A percentile compares a stretch with the other conserved stretches of the same genome.
Conservation (phyloP, 2,888 invertebrate genomes). For the Cyclophora punctaria region DNA sequence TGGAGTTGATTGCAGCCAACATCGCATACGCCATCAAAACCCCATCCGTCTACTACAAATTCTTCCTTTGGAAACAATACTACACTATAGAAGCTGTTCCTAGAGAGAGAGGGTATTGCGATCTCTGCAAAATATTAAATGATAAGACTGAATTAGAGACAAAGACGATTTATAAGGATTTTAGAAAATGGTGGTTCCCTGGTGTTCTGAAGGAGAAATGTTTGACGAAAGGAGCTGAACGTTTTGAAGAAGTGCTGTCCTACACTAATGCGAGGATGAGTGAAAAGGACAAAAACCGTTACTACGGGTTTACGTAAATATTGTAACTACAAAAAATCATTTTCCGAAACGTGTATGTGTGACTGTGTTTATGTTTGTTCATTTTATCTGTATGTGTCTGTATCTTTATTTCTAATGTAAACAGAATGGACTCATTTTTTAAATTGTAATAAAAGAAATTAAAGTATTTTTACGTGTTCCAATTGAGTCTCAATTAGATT, state of each 20-base stretch:
- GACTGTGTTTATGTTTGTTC: no score
- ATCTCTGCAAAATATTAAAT: constrained; percentile 44
- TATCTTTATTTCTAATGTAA: no score
- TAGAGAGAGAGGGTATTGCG: constrained; percentile 36
- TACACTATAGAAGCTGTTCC: constrained; percentile 36
- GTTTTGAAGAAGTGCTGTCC: constrained; percentile 20
- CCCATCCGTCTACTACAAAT: constrained; percentile 32
- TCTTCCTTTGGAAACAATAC: constrained; percentile 41
- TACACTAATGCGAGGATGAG: constrained; percentile 21
- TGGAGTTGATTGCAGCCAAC: constrained; percentile 33
- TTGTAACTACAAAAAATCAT: no score
- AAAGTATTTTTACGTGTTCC: no score
- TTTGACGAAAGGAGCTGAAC: constrained; percentile 31
- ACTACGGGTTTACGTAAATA: no score
- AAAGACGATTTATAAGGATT: constrained; percentile 26
- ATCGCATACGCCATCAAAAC: constrained; percentile 35
- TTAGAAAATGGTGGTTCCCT: constrained; percentile 54
- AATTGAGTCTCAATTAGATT: no score
- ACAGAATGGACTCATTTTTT: no score
- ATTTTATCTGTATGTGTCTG: no score
- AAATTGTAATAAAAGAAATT: no score
- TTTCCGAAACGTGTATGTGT: no score
- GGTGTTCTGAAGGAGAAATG: constrained; percentile 30
- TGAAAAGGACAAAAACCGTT: no score
- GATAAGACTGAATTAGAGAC: constrained; percentile 19